A percentile compares a stretch with the other conserved stretches of the same genome.
phyloP scores from a whole-genome alignment of 2,888 invertebrate species.

The Automeris io region DNA sequence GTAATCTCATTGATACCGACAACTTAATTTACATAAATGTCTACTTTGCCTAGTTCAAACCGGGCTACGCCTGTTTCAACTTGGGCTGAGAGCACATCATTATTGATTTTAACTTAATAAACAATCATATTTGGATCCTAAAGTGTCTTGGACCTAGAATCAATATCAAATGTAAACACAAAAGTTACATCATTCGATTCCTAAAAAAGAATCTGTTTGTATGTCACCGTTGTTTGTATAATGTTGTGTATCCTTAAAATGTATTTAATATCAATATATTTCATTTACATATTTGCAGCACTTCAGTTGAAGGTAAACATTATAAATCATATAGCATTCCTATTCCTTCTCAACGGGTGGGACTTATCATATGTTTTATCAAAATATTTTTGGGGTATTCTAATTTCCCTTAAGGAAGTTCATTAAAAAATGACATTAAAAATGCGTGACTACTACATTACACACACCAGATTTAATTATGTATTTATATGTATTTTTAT shows the following conservation, averaged over 20 bases:
- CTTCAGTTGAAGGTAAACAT: no score
- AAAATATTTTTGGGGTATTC: no score
- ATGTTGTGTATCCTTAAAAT: not conserved
- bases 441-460: no score
- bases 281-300: no score
- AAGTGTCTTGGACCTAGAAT: not conserved
- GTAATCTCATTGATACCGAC: conserved; percentile 20
- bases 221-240: not conserved
- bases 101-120: not conserved
- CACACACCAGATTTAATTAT: no score
- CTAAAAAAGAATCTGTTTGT: not conserved
- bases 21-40: conserved; percentile 33
- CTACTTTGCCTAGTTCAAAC: conserved; percentile 29
- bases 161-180: not conserved
- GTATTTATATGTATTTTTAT: no score
- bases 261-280: not conserved
- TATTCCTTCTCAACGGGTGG: no score
- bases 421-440: no score
- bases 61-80: conserved; percentile 19
- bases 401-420: no score
- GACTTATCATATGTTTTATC: no score
- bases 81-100: conserved; percentile 21
- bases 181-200: not conserved
- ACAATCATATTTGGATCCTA: not conserved
- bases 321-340: no score